phyloP scores from a whole-genome alignment of 2,797 vertebrate species.

The Cirrhinus mrigala region DNA sequence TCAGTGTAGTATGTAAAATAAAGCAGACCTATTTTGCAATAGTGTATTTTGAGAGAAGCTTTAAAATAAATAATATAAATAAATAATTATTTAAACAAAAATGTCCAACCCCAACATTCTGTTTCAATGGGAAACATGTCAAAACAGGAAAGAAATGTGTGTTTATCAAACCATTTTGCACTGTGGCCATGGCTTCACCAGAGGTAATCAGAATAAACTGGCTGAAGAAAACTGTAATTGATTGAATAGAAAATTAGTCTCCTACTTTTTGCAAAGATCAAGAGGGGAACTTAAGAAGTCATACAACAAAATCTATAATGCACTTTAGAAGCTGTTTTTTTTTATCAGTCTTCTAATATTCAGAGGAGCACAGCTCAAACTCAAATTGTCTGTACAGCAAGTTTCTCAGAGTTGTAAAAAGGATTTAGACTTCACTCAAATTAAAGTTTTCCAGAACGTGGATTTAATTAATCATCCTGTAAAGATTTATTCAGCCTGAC shows the following conservation, averaged over 20 bases:
- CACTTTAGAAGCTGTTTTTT: neutral
- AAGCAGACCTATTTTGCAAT: neutral
- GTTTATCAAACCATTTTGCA: neutral
- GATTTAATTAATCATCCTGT: constrained; percentile 23
- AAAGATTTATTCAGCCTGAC: neutral
- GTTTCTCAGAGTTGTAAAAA: neutral
- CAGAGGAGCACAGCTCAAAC: neutral
- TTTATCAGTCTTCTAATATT: neutral
- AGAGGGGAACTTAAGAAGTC: neutral
- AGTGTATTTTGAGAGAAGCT: neutral
- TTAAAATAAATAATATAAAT: neutral
- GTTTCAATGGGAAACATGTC: neutral
- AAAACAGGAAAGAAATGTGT: neutral
- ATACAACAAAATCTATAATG: neutral
- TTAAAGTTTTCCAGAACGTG: constrained; percentile 9
- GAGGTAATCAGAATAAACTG: neutral
- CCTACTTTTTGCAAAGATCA: neutral
- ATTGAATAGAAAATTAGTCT: neutral
- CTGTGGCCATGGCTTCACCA: neutral
- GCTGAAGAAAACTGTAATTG: neutral
- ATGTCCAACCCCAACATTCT: neutral
- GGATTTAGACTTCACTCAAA: neutral
- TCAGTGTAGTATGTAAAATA: neutral
- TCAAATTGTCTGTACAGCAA: neutral
- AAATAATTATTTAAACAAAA: neutral